Conservation (phyloP, 2,113 vertebrate species). For the Phyllopteryx taeniolatus region DNA sequence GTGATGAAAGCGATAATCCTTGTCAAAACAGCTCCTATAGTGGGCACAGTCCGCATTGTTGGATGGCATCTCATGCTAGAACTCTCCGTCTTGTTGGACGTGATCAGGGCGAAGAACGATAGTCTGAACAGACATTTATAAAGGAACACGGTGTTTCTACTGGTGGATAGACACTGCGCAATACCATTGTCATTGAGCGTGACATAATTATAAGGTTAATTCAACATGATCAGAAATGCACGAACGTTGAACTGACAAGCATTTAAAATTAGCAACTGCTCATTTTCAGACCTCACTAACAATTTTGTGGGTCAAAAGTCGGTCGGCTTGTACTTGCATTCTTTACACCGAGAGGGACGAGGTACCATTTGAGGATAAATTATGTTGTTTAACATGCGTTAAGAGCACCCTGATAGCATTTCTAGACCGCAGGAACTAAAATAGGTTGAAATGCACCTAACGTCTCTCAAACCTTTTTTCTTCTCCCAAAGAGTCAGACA, state of each 20-base stretch:
- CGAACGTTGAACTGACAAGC: conserved; percentile 18
- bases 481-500: conserved; percentile 67
- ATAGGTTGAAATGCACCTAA: conserved; percentile 50
- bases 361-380: conserved; percentile 55
- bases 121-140: conserved; percentile 14
- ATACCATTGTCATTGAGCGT: background rate
- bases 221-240: background rate
- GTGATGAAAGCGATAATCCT: conserved; percentile 75
- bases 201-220: conserved; percentile 5
- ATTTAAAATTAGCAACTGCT: conserved; percentile 15
- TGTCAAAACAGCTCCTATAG: conserved; percentile 77
- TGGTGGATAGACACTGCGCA: background rate
- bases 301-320: conserved; percentile 55
- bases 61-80: conserved; percentile 58
- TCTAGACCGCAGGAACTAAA: conserved; percentile 52
- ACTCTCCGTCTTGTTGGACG: conserved; percentile 71
- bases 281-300: conserved; percentile 48
- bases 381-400: conserved; percentile 52
- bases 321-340: conserved; percentile 32
- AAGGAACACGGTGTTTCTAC: conserved; percentile 4
- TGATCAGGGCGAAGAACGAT: conserved; percentile 67
- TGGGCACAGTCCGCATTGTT: conserved; percentile 62
- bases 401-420: conserved; percentile 54
- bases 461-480: conserved; percentile 54
- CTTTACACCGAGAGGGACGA: conserved; percentile 31